Evolutionary conservation across 1,140 invertebrate species (phyloP), one percentile per base, ranked within the genome.

Genomic region (Hermetia illucens): DNA sequence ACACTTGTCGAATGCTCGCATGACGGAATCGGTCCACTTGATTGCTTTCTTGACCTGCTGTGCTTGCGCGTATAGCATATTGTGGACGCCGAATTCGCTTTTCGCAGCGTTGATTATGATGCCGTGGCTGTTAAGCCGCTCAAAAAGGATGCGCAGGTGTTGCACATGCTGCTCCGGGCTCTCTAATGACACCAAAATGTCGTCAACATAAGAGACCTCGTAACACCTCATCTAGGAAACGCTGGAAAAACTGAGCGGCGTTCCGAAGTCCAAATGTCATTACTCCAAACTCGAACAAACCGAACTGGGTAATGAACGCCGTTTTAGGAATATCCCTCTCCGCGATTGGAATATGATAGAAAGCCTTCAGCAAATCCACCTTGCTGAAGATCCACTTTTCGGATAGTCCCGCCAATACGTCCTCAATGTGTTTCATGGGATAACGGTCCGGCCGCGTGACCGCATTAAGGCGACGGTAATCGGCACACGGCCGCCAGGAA

Each of bases 151-250:
- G 3, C 21, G 21, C 3, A 52, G 43, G 33, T 60, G 56, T 3
- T 38, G 1, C 0, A 34, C 13, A 39, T 64, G 61, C 32, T 61
- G 40, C 13, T 48, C 43, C n/a, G 34, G 15, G 9, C 18, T 27
- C 10, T 36, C 38, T 5, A 49, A 54, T 24, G 49, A 58, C 2
- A 71, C 44, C 2, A 70, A 44, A n/a, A 73, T 57, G 41, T 71
- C 70, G 43, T 72, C 71, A 0, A 73, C 17, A 42, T 68, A 73
- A 2, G 58, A n/a, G n/a, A n/a, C n/a, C n/a, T n/a, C n/a, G n/a
- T n/a, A n/a, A n/a, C n/a, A n/a, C n/a, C n/a, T n/a, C n/a, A n/a
- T n/a, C n/a, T n/a, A n/a, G n/a, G n/a, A n/a, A n/a, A n/a, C n/a
- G n/a, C n/a, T n/a, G n/a, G n/a, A n/a, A n/a, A n/a, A n/a, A n/a